Evolutionary conservation across 2,113 vertebrate species (phyloP).

Genomic region (Seriola quinqueradiata): DNA sequence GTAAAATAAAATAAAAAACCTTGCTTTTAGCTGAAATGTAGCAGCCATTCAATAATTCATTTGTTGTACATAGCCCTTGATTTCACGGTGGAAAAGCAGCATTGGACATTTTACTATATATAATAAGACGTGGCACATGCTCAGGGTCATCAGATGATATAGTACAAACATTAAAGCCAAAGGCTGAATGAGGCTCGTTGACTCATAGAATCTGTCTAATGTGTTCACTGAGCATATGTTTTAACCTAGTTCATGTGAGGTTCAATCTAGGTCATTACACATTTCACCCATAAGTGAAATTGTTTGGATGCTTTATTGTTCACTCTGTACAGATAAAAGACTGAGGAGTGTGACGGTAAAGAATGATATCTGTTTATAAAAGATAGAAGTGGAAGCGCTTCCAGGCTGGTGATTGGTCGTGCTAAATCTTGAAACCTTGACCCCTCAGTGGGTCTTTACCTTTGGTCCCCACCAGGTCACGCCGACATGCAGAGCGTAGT

Average conservation of each 20-base stretch:
- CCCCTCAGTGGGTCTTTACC: constrained; percentile 78
- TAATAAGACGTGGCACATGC: constrained; percentile 22
- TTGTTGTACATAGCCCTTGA: no score
- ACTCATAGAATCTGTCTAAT: constrained; percentile 65
- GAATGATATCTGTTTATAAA: not conserved
- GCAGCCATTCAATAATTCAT: no score
- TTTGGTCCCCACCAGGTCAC: constrained; percentile 98
- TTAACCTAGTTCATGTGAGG: constrained; percentile 64
- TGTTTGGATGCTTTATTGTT: constrained; percentile 9
- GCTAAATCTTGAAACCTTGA: not conserved
- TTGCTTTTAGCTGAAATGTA: no score
- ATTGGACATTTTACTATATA: not conserved
- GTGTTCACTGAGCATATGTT: constrained; percentile 70
- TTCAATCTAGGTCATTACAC: constrained; percentile 71
- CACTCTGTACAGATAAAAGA: not conserved
- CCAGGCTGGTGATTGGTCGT: not conserved
- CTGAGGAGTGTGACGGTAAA: not conserved
- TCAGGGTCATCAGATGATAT: constrained; percentile 44
- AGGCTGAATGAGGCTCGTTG: constrained; percentile 59
- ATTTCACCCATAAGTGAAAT: constrained; percentile 52
- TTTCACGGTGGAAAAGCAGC: no score
- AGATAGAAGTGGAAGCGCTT: not conserved
- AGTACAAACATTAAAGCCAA: constrained; percentile 41
- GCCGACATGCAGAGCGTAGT: constrained; percentile 95
- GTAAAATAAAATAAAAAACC: no score